A percentile compares a stretch with the other conserved stretches of the same genome.
Conservation (phyloP, 2,888 invertebrate genomes). For the Mycalesis mineus region DNA sequence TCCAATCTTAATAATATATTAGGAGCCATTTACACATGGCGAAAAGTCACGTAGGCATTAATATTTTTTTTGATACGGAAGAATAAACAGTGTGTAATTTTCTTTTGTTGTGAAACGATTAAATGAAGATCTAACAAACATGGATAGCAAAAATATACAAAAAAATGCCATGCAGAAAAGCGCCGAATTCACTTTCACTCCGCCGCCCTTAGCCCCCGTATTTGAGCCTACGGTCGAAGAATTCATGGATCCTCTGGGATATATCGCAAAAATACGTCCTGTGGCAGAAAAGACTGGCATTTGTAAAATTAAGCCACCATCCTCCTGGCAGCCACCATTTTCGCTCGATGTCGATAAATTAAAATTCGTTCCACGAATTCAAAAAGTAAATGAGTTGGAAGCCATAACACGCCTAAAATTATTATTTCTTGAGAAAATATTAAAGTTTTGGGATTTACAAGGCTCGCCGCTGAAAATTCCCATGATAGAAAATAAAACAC, state of each 20-base stretch:
- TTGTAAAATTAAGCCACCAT: slow-evolving; percentile 86
- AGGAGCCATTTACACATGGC: slow-evolving; percentile 76
- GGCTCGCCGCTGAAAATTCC: slow-evolving; percentile 82
- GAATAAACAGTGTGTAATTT: slow-evolving; percentile 12
- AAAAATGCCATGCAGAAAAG: slow-evolving; percentile 75
- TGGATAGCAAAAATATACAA: slow-evolving; percentile 73
- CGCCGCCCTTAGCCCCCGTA: slow-evolving; percentile 82
- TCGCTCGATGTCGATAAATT: slow-evolving; percentile 84
- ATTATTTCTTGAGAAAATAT: slow-evolving; percentile 84
- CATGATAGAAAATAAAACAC: slow-evolving; percentile 82
- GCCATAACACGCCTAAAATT: slow-evolving; percentile 85
- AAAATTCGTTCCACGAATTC: slow-evolving; percentile 75
- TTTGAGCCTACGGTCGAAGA: slow-evolving; percentile 85
- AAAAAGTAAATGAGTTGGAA: slow-evolving; percentile 78
- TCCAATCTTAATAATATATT: slow-evolving; percentile 27
- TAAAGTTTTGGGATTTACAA: slow-evolving; percentile 86
- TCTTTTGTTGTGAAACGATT: slow-evolving; percentile 15
- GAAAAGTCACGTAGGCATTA: slow-evolving; percentile 73
- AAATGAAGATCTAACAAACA: slow-evolving; percentile 35
- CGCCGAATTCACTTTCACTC: slow-evolving; percentile 72
- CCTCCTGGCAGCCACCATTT: slow-evolving; percentile 88
- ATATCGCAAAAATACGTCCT: slow-evolving; percentile 85
- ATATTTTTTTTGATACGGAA: slow-evolving; percentile 26
- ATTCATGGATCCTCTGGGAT: slow-evolving; percentile 84
- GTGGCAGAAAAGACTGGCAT: slow-evolving; percentile 85